A percentile compares a stretch with the other conserved stretches of the same genome.
These are phyloP conservation scores for Himalopsyche anomala DNA, from an alignment of 2,888 invertebrate species.

Conservation along the genomic window DNA sequence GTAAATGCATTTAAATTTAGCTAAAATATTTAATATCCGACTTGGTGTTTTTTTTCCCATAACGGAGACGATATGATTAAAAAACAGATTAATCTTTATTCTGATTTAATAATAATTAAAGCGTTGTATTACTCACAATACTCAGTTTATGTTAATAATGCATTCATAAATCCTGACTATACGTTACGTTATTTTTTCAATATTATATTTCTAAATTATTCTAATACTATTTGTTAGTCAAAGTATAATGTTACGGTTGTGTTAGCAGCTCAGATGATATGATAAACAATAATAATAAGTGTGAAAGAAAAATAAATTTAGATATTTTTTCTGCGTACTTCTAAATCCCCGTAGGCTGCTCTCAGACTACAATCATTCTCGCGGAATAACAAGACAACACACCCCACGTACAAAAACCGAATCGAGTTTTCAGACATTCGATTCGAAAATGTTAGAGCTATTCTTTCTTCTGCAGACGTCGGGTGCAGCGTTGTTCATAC, in stretches of 20 bases:
- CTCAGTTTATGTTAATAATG: too few relatives aligned
- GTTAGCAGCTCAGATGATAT: background rate
- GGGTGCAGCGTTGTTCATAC: background rate
- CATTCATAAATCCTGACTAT: too few relatives aligned
- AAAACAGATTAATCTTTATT: too few relatives aligned
- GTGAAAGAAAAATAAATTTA: slow-evolving; percentile 4
- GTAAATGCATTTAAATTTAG: too few relatives aligned
- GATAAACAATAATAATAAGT: slow-evolving; percentile 11
- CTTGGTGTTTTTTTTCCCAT: too few relatives aligned
- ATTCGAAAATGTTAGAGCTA: background rate
- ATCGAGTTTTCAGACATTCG: background rate
- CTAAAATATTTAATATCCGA: too few relatives aligned
- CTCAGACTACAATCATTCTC: slow-evolving; percentile 9
- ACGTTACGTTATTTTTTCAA: too few relatives aligned
- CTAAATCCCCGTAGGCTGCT: background rate
- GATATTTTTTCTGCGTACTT: background rate
- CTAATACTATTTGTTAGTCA: too few relatives aligned
- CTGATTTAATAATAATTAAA: too few relatives aligned
- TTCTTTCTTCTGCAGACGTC: background rate
- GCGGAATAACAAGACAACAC: slow-evolving; percentile 14
- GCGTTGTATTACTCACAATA: too few relatives aligned
- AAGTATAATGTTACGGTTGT: background rate
- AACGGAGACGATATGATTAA: too few relatives aligned
- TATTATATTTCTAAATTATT: too few relatives aligned
- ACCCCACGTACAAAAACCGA: background rate